Evolutionary conservation across 2,888 invertebrate genomes (phyloP), one percentile per base, ranked within the genome.

Genomic region (Leucania comma): DNA sequence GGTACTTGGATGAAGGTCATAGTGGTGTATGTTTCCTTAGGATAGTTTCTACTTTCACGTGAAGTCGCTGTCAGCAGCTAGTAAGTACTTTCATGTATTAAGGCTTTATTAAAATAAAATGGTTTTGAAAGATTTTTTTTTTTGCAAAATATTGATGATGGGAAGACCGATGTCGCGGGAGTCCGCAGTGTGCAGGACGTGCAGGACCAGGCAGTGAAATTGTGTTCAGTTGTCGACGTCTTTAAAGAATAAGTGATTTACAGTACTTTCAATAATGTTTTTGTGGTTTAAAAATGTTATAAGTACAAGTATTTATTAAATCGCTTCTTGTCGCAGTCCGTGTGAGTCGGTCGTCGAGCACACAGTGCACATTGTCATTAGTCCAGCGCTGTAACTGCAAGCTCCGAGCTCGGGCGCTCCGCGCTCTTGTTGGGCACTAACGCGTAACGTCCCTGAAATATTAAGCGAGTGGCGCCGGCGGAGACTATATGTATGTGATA

Each of bases 361-460:
- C 46, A 14, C 35, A 10, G 46, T 5, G 38, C 61, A 48, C 12
- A 61, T 29, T 61, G 54, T 38, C 71, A 53, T 56, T 38, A 60
- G 35, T 20, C 70, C 22, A 46, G 10, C 70, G 8, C 58, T 26
- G 35, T 71, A 71, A 29, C 54, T 56, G 60, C 29, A 22, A 59
- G 60, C 14, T 35, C 42, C 9, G 24, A 53, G 51, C 58, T 70
- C 20, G 9, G 32, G 17, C 24, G 57, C 68, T 35, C 32, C 20
- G 35, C 29, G 20, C 42, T 46, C 22, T 35, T 70, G 53, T 22
- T 22, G 60, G 24, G n/a, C 46, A 46, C 51, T 53, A 70, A 26
- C 26, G 20, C 42, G 42, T 17, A 17, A 48, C 12, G 14, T 38
- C 24, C 20, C 71, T 71, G 71, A 71, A 70, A 38, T 61, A 71